Evolutionary conservation across 30 jellyfish, hydroid and myxozoan genomes (phyloP).

Genomic region (Rhopilema esculentum): DNA sequence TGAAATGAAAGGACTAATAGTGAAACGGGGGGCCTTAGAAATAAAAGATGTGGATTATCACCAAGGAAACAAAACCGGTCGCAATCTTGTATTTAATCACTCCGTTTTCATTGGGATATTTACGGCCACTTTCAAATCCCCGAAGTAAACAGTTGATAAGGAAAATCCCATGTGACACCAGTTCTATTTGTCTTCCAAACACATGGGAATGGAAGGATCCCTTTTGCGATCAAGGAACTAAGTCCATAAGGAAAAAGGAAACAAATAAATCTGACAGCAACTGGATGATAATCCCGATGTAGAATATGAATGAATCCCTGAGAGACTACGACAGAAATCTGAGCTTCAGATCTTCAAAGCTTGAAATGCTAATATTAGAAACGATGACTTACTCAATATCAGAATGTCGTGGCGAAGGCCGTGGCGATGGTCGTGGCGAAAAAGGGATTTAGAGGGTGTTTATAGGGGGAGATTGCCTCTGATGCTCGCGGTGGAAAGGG

Average conservation of each 20-base stretch:
- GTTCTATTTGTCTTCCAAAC: neutral
- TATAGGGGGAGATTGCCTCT: no score
- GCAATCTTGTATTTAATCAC: neutral
- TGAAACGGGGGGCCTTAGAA: neutral
- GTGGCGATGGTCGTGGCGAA: no score
- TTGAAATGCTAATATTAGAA: neutral
- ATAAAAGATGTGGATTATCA: neutral
- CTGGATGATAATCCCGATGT: neutral
- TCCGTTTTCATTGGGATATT: neutral
- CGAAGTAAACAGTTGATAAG: neutral
- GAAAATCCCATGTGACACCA: neutral
- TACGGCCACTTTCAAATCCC: neutral
- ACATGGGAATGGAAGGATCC: neutral
- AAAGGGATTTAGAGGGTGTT: no score
- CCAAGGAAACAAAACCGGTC: neutral
- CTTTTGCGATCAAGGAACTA: neutral
- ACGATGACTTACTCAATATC: no score
- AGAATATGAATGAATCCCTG: neutral
- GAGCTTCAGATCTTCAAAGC: neutral
- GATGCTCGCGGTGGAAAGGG: no score
- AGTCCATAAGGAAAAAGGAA: neutral
- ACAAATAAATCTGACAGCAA: neutral
- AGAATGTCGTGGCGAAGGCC: no score
- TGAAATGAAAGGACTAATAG: no score
- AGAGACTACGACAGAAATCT: neutral